phyloP scores from a whole-genome alignment of 1,140 invertebrate genomes.

The Leptinotarsa defecta region DNA sequence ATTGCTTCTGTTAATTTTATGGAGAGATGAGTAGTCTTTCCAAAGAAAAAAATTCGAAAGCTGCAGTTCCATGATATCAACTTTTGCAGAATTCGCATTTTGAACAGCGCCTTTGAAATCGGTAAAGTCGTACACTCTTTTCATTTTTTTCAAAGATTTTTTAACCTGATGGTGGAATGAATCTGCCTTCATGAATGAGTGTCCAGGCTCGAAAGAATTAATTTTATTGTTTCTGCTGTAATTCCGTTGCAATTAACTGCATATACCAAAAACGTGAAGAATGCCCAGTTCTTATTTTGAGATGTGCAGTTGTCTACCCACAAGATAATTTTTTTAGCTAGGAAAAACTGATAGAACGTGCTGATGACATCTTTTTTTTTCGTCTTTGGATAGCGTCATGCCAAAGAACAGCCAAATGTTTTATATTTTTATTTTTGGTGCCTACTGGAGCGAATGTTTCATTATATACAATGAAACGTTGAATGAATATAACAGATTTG shows the following conservation, averaged over 20 bases:
- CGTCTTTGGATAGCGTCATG: constrained; percentile 34
- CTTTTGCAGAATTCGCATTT: not conserved
- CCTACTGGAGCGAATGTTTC: constrained; percentile 43
- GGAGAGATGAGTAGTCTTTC: no score
- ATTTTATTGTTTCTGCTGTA: not conserved
- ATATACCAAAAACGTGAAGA: constrained; percentile 37
- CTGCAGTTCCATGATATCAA: not conserved
- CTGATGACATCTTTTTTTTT: constrained; percentile 40
- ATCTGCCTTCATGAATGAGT: not conserved
- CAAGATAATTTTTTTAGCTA: constrained; percentile 35
- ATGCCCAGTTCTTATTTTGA: constrained; percentile 50
- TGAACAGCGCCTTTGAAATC: not conserved
- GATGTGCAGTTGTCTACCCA: constrained; percentile 41
- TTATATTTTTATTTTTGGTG: constrained; percentile 9
- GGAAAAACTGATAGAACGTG: constrained; percentile 34
- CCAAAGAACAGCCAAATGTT: constrained; percentile 35
- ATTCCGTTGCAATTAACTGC: constrained; percentile 22
- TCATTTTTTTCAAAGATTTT: not conserved
- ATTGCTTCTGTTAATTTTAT: no score
- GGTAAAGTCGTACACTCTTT: not conserved
- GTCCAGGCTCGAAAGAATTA: not conserved
- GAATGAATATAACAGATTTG: constrained; percentile 43
- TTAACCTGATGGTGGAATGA: not conserved
- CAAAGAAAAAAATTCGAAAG: no score
- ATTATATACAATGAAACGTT: constrained; percentile 41